Percentiles rank a stretch among this genome's conserved stretches.
Evolutionary conservation across 2,888 invertebrate genomes (phyloP).

Genomic region (Eubasilissa splendida): DNA sequence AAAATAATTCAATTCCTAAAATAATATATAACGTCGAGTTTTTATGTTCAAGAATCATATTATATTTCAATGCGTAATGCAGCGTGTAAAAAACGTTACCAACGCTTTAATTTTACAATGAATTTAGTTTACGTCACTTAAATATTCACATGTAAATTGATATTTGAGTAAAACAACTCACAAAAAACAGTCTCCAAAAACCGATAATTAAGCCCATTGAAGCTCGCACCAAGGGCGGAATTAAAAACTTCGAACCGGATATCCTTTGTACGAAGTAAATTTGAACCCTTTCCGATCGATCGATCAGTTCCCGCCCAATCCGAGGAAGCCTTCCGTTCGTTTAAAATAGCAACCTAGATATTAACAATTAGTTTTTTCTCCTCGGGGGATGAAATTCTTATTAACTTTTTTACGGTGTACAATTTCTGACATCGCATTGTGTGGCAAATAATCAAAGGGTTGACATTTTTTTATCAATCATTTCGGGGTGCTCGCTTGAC

Average conservation of each 20-base stretch:
- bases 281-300: constrained; percentile 71
- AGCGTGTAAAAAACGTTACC: not conserved
- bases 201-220: constrained; percentile 74
- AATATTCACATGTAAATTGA: constrained; percentile 49
- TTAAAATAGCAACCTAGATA: constrained; percentile 46
- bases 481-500: constrained; percentile 44
- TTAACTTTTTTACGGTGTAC: constrained; percentile 38
- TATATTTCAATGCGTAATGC: not conserved
- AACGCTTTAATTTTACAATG: not conserved
- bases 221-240: constrained; percentile 70
- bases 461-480: constrained; percentile 57
- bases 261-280: constrained; percentile 70
- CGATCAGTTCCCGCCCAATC: constrained; percentile 60
- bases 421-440: constrained; percentile 42
- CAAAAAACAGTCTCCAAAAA: constrained; percentile 59
- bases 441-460: constrained; percentile 50
- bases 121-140: not conserved
- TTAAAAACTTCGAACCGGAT: constrained; percentile 73
- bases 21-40: too few relatives aligned
- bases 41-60: not conserved
- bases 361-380: constrained; percentile 48
- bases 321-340: constrained; percentile 32
- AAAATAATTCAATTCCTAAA: too few relatives aligned
- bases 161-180: constrained; percentile 47
- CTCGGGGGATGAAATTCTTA: constrained; percentile 44